A percentile compares a stretch with the other conserved stretches of the same genome.
These are phyloP conservation scores for Abrostola triplasia DNA, from an alignment of 2,888 invertebrate species.

Conservation along the genomic window DNA sequence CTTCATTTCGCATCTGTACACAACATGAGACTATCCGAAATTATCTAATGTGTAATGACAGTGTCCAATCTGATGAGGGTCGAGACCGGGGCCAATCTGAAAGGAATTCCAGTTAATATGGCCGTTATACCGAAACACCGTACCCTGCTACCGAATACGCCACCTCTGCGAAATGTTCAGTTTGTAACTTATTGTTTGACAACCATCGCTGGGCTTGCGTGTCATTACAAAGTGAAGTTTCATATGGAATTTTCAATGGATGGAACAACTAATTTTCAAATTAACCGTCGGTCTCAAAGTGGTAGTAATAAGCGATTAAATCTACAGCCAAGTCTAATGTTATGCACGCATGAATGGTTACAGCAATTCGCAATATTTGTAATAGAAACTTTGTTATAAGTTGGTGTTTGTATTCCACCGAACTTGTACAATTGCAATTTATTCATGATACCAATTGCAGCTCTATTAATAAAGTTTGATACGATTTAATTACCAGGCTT, in stretches of 20 bases:
- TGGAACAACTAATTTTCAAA: not conserved
- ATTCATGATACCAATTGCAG: not conserved
- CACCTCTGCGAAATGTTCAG: constrained; percentile 32
- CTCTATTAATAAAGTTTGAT: not conserved
- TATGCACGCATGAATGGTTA: constrained; percentile 59
- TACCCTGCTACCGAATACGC: constrained; percentile 56
- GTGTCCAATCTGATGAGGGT: constrained; percentile 82
- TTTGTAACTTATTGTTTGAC: constrained; percentile 11
- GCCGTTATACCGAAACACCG: constrained; percentile 71
- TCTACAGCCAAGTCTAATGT: constrained; percentile 58
- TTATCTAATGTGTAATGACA: constrained; percentile 82
- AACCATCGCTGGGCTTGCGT: constrained; percentile 45
- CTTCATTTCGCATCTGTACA: constrained; percentile 58
- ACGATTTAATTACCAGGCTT: not conserved
- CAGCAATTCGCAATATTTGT: constrained; percentile 60
- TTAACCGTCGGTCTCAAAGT: constrained; percentile 15
- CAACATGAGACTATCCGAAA: constrained; percentile 70
- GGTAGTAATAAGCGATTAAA: constrained; percentile 61
- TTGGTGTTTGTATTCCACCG: constrained; percentile 34
- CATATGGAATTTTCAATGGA: constrained; percentile 44
- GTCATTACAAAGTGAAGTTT: not conserved
- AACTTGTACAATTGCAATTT: constrained; percentile 1
- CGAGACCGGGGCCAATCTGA: constrained; percentile 74
- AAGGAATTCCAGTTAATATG: constrained; percentile 82
- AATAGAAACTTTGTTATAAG: constrained; percentile 56